Percentiles rank a stretch among this genome's conserved stretches.
phyloP scores from a whole-genome alignment of 2,797 vertebrate genomes.

The Aldrovandia affinis region DNA sequence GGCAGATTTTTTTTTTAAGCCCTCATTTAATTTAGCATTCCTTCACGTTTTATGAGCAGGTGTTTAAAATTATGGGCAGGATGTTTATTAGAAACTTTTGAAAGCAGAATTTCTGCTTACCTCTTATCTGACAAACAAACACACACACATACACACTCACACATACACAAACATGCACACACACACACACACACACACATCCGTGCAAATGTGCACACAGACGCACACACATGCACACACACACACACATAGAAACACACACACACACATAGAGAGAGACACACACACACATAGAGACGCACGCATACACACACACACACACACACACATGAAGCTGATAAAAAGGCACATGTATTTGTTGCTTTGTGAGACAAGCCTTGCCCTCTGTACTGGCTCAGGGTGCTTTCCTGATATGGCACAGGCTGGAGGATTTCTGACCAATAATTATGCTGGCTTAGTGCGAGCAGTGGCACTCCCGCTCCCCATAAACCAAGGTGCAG shows the following conservation, averaged over 20 bases:
- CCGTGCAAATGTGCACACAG: no score
- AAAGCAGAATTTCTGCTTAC: slow-evolving; percentile 77
- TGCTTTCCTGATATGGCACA: not conserved
- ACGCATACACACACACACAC: slow-evolving; percentile 42
- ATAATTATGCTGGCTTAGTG: slow-evolving; percentile 71
- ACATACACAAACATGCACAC: slow-evolving; percentile 30
- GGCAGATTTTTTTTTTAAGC: slow-evolving; percentile 60
- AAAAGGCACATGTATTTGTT: slow-evolving; percentile 13
- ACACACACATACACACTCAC: not conserved
- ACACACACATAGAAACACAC: slow-evolving; percentile 5
- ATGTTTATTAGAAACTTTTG: slow-evolving; percentile 81
- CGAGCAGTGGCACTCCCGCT: slow-evolving; percentile 65
- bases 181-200: no score
- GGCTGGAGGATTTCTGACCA: slow-evolving; percentile 63
- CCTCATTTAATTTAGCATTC: slow-evolving; percentile 80
- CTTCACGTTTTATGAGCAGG: slow-evolving; percentile 80
- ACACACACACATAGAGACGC: slow-evolving; percentile 47
- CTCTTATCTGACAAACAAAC: slow-evolving; percentile 69
- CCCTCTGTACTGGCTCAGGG: not conserved
- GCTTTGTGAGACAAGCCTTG: not conserved
- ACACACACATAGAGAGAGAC: not conserved
- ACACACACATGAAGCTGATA: slow-evolving; percentile 41
- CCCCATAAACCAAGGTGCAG: slow-evolving; percentile 71
- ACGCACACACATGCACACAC: no score
- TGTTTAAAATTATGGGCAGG: slow-evolving; percentile 82